Percentiles rank a stretch among this genome's conserved stretches.
Conservation (phyloP, 1,140 invertebrate species). For the Eueides isabella region DNA sequence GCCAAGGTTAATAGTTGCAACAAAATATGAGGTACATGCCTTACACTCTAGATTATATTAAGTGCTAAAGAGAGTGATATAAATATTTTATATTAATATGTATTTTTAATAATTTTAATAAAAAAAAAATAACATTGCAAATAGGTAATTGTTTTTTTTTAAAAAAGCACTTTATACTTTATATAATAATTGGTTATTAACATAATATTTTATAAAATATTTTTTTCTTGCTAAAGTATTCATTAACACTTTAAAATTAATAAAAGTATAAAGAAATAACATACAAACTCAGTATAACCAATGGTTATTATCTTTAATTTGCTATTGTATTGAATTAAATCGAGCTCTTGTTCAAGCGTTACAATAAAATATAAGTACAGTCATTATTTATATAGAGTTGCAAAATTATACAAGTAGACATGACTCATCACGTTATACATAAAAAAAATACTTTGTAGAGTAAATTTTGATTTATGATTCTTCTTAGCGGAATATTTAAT, state of each 20-base stretch:
- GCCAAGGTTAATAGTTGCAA: conserved; percentile 31
- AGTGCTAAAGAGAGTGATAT: not conserved
- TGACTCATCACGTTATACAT: not conserved
- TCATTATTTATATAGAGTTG: not conserved
- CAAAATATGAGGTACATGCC: not conserved
- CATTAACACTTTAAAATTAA: too few relatives aligned
- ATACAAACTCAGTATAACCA: not conserved
- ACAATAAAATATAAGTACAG: not conserved
- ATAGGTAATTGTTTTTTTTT: too few relatives aligned
- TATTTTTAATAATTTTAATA: too few relatives aligned
- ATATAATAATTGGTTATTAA: too few relatives aligned
- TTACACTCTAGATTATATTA: not conserved
- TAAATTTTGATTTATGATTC: not conserved
- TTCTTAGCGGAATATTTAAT: not conserved
- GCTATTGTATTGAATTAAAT: not conserved
- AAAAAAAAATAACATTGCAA: too few relatives aligned
- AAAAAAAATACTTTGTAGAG: not conserved
- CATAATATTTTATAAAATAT: too few relatives aligned
- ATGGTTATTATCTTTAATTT: conserved; percentile 1
- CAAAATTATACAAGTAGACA: not conserved
- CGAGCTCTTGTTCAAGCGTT: not conserved
- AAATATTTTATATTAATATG: not conserved
- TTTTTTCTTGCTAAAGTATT: too few relatives aligned
- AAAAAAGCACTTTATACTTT: too few relatives aligned
- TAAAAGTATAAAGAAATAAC: too few relatives aligned